Percentiles rank a stretch among this genome's conserved stretches.
Evolutionary conservation across 1,140 invertebrate genomes (phyloP).

Genomic region (Teleogryllus occipitalis): DNA sequence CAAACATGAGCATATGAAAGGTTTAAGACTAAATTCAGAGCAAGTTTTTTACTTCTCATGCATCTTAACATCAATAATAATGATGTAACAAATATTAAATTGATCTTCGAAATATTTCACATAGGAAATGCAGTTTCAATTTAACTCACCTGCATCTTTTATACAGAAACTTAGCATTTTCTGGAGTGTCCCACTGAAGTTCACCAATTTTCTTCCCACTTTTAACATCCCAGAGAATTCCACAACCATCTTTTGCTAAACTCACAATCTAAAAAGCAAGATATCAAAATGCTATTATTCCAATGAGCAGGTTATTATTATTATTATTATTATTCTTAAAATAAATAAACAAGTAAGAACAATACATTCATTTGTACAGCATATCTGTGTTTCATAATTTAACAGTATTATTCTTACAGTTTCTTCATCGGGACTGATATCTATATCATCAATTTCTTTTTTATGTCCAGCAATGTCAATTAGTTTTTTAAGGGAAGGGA

Average conservation of each 20-base stretch:
- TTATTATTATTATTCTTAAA: no score
- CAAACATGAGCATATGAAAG: no score
- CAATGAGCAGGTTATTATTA: no score
- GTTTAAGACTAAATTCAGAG: no score
- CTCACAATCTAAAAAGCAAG: not conserved
- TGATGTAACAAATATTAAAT: no score
- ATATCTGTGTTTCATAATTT: not conserved
- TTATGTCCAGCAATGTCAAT: constrained; percentile 62
- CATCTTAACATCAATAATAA: no score
- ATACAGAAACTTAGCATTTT: constrained; percentile 69
- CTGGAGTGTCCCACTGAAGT: constrained; percentile 63
- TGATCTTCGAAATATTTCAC: no score
- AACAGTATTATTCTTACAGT: constrained; percentile 34
- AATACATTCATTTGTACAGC: not conserved
- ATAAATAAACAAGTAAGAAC: no score
- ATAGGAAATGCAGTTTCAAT: not conserved
- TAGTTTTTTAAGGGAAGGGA: constrained; percentile 63
- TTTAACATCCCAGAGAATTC: constrained; percentile 65
- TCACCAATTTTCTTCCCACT: constrained; percentile 54
- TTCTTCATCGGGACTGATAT: constrained; percentile 71
- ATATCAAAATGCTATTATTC: not conserved
- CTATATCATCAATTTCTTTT: constrained; percentile 85
- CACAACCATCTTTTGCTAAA: constrained; percentile 79
- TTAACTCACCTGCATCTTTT: constrained; percentile 63
- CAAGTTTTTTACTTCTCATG: no score